Base-by-base conservation (phyloP, 2,113 vertebrate species). In the Tyrannus savana region DNA sequence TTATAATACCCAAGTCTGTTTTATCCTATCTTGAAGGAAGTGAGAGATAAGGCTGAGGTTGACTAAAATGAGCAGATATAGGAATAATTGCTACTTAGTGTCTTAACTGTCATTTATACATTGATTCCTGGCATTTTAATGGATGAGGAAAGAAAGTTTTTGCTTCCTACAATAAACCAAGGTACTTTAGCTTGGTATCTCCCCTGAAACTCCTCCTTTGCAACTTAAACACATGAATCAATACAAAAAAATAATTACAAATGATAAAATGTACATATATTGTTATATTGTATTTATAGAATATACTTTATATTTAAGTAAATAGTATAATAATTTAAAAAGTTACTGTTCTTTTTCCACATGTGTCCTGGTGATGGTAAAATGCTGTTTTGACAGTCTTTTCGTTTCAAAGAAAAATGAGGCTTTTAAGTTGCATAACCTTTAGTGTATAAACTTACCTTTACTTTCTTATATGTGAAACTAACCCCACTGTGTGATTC, bases 1-100 rank as follows among this genome's bases (percentile, higher is more conserved):
- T 96, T 90, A 79, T 89, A 96, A 88, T 94, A 92, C n/a, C 42
- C 41, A 74, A 72, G 68, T 94, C 82, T 94, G 67, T 90, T 96
- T 96, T 94, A 84, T 87, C 63, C 79, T 91, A 58, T 95, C 95
- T 92, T 25, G 15, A 90, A 94, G 95, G 94, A 96, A 93, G 66
- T 87, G 58, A 96, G 59, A 94, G 85, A 89, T 94, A 97, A 96
- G 71, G 18, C 41, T 87, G 77, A 89, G 71, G 90, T 84, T 92
- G 73, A 42, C 66, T 91, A 79, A 92, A 96, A 89, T 50, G 89
- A 92, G 64, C 56, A 96, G 89, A 87, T 94, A 84, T 6, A 41
- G 78, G 59, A 91, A 91, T 95, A 95, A 95, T 93, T 86, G 92
- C 93, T 96, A 93, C 93, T 95, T 96, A 97, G 82, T 86, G 87